A percentile compares a stretch with the other conserved stretches of the same genome.
Evolutionary conservation across 2,888 invertebrate genomes (phyloP).

Genomic region (Sesia apiformis): DNA sequence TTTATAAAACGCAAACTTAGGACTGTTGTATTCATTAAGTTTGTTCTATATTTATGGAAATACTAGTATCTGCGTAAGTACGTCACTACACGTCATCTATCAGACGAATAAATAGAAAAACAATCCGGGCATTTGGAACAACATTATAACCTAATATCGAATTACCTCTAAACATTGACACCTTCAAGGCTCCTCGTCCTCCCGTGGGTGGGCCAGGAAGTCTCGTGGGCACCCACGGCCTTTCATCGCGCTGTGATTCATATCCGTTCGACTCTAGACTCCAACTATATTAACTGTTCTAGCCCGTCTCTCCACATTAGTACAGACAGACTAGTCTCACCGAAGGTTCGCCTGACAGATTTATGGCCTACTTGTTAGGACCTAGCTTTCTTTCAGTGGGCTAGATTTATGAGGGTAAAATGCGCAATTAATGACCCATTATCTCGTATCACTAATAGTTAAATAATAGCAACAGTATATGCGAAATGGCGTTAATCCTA

Average conservation of each 20-base stretch:
- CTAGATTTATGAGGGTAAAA: not conserved
- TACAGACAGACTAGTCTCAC: constrained; percentile 10
- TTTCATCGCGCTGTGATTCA: constrained; percentile 63
- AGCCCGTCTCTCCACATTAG: not conserved
- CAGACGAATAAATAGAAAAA: no score
- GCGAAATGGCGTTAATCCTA: not conserved
- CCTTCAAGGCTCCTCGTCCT: not conserved
- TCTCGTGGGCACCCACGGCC: constrained; percentile 51
- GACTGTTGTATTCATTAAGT: no score
- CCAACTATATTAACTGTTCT: constrained; percentile 15
- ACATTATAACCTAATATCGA: not conserved
- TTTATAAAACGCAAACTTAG: no score
- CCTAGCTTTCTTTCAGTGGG: not conserved
- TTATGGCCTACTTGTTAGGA: constrained; percentile 1
- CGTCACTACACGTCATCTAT: no score
- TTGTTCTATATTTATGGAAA: no score
- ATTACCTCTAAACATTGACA: not conserved
- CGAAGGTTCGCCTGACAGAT: constrained; percentile 7
- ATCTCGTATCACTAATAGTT: not conserved
- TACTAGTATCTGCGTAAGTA: no score
- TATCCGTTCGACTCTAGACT: constrained; percentile 22
- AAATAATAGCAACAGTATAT: not conserved
- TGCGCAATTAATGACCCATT: not conserved
- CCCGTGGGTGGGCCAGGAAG: constrained; percentile 65
- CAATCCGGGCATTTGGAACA: no score